A percentile compares a stretch with the other conserved stretches of the same genome.
Conservation (phyloP, 2,113 vertebrate genomes). For the Excalfactoria chinensis region DNA sequence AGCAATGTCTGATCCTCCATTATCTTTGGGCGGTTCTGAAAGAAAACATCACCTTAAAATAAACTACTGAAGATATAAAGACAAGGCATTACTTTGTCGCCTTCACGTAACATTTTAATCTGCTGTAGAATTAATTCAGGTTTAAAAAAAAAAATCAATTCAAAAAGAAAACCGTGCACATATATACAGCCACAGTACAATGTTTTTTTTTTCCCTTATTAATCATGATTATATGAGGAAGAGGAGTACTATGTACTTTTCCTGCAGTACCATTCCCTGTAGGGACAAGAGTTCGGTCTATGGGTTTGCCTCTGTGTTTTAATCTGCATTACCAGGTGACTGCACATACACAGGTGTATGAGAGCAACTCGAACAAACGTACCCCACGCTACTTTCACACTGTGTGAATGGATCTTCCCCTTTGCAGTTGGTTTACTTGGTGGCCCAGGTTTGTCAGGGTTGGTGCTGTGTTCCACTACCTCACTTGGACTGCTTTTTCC, state of each 20-base stretch:
- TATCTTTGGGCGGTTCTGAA: conserved; percentile 82
- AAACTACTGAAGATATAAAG: background rate
- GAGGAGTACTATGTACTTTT: background rate
- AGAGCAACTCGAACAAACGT: background rate
- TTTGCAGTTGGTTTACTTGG: conserved; percentile 75
- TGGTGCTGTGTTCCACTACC: conserved; percentile 80
- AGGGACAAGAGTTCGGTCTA: background rate
- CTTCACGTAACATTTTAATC: background rate
- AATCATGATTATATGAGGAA: background rate
- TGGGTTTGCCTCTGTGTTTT: background rate
- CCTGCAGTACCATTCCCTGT: background rate
- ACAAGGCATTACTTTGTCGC: accelerated
- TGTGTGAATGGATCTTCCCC: conserved; percentile 77
- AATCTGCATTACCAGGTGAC: background rate
- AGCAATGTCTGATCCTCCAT: conserved; percentile 78
- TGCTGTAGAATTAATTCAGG: background rate
- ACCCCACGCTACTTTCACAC: conserved; percentile 81
- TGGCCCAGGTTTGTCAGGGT: conserved; percentile 80
- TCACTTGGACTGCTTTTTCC: conserved; percentile 81
- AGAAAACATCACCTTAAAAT: background rate
- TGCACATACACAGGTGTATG: accelerated
- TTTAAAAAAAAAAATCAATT: background rate
- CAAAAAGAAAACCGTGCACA: background rate
- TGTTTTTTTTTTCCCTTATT: background rate
- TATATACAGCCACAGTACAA: background rate